Base-by-base conservation (phyloP, 2,888 invertebrate species). In the Byasa hedistus region DNA sequence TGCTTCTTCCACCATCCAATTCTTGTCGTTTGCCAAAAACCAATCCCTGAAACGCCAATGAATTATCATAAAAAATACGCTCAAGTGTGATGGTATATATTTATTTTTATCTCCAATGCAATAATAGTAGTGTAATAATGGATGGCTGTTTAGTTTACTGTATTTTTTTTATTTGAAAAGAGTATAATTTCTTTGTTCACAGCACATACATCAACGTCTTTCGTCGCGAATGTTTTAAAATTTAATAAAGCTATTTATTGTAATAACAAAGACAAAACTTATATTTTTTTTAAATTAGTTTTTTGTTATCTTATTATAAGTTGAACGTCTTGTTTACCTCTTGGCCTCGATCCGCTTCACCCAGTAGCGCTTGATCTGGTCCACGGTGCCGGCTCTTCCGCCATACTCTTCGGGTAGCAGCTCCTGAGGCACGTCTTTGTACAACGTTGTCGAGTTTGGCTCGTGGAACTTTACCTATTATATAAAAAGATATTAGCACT, bases 361-460 rank as follows among this genome's bases (percentile, higher is more conserved):
- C 94, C 95, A 95, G 71, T 92, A 83, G 44, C 87, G 83, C 77
- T 95, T 95, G 59, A 95, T 89, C 48, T 93, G 92, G 0, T 89
- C 87, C 24, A 95, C 83, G 56, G 92, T 87, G n/a, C 94, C 94
- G 0, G 93, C 93, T 64, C 92, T 88, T 0, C 95, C 95, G 32
- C 95, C 95, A 70, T 95, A 95, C 74, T 96, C 95, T 27, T 90
- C 87, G 0, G 95, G 95, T 61, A 95, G 75, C 67, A 95, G 81
- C 56, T 95, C 94, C 72, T 87, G 91, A 0, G 95, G 94, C 51
- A 96, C 89, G 73, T 92, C 93, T 62, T 95, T 89, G 76, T 92
- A 94, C 0, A 95, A 81, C 0, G 94, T 94, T 5, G 92, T 92
- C 0, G 95, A 93, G 72, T 94, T 93, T 0, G 95, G 94, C 70